phyloP scores from a whole-genome alignment of 2,797 vertebrate species.

The Sebastes melanostomus region DNA sequence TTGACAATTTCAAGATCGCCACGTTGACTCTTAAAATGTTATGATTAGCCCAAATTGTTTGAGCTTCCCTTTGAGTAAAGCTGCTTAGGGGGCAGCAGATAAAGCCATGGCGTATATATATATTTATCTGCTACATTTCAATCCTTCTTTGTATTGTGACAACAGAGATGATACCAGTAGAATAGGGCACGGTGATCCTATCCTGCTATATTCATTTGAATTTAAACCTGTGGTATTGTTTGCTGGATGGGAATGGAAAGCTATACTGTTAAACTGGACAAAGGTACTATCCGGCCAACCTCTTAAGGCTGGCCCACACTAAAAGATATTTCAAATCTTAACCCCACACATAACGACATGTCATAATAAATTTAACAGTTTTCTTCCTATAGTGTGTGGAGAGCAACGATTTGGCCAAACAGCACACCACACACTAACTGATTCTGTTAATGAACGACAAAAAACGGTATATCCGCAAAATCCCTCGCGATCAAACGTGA shows the following conservation, averaged over 20 bases:
- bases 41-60: slow-evolving; percentile 75
- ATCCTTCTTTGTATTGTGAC: slow-evolving; percentile 69
- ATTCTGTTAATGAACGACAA: too few species aligned
- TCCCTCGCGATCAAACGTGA: too few species aligned
- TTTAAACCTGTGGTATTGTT: slow-evolving; percentile 52
- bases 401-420: too few species aligned
- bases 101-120: slow-evolving; percentile 63
- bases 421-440: too few species aligned
- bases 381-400: too few species aligned
- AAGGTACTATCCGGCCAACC: not conserved
- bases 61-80: slow-evolving; percentile 73
- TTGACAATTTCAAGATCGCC: slow-evolving; percentile 60
- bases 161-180: slow-evolving; percentile 49
- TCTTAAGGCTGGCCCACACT: too few species aligned
- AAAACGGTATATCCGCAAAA: too few species aligned
- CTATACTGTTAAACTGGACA: slow-evolving; percentile 24
- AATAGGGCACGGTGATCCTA: slow-evolving; percentile 52
- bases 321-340: too few species aligned
- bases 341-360: too few species aligned
- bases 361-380: too few species aligned
- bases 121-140: slow-evolving; percentile 76
- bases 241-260: slow-evolving; percentile 28
- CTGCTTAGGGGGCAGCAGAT: slow-evolving; percentile 76
- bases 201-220: slow-evolving; percentile 60
- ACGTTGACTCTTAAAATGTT: slow-evolving; percentile 62